A percentile compares a stretch with the other conserved stretches of the same genome.
phyloP scores from a whole-genome alignment of 2,888 invertebrate genomes.

The Cantharis rufa region DNA sequence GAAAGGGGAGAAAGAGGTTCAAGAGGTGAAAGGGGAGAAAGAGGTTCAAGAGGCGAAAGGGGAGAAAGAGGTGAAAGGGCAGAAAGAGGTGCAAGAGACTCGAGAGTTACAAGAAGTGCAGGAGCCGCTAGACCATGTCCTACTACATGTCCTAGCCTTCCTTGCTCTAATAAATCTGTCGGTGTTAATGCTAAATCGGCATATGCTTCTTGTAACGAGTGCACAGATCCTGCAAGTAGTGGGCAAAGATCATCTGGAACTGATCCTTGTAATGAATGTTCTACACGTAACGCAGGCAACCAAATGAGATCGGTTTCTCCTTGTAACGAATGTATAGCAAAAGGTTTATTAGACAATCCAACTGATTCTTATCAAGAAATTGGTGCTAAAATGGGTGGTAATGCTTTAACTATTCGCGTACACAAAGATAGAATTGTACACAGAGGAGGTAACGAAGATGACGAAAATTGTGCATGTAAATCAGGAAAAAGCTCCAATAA shows the following conservation, averaged over 20 bases:
- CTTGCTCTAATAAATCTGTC: constrained; percentile 55
- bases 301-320: constrained; percentile 22
- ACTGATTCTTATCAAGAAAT: constrained; percentile 65
- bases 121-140: constrained; percentile 5
- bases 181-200: neutral
- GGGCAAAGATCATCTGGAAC: neutral
- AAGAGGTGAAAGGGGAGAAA: neutral
- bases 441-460: constrained; percentile 56
- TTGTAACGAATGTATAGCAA: constrained; percentile 57
- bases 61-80: neutral
- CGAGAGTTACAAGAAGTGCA: neutral
- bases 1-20: constrained; percentile 8
- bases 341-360: constrained; percentile 34
- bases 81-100: neutral
- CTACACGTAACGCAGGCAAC: neutral
- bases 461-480: constrained; percentile 44
- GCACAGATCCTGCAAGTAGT: neutral
- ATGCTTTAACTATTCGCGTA: constrained; percentile 67
- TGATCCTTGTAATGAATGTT: neutral
- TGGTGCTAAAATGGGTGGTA: constrained; percentile 67
- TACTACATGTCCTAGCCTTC: constrained; percentile 14
- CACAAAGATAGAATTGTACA: constrained; percentile 61
- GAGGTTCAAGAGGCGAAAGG: neutral
- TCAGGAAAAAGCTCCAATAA: constrained; percentile 45
- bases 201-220: neutral